These are phyloP conservation scores for Deilephila porcellus DNA, from an alignment of 2,888 invertebrate genomes.

Conservation along the genomic window DNA sequence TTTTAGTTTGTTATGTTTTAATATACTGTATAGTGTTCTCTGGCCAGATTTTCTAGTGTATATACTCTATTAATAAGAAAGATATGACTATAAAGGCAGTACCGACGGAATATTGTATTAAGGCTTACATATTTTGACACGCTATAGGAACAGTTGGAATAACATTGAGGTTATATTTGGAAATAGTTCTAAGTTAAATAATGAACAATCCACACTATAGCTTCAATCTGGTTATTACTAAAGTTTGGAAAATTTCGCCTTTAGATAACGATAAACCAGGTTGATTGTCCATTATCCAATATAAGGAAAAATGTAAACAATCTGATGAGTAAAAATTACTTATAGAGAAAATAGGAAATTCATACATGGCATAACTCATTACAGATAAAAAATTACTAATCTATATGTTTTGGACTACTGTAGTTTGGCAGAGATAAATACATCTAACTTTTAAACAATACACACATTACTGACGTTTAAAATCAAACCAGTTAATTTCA, in stretches of 20 bases:
- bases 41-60: neutral
- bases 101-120: conserved; percentile 43
- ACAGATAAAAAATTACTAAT: neutral
- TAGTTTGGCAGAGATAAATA: conserved; percentile 21
- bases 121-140: conserved; percentile 22
- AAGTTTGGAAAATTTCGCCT: no score
- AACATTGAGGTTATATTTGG: conserved; percentile 21
- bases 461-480: neutral
- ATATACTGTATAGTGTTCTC: neutral
- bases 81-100: conserved; percentile 42
- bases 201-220: conserved; percentile 7
- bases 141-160: conserved; percentile 26
- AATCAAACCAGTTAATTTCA: neutral
- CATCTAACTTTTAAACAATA: neutral
- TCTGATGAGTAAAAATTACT: neutral
- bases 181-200: neutral
- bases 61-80: conserved; percentile 4
- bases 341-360: conserved; percentile 1
- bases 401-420: conserved; percentile 13
- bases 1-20: neutral
- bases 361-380: conserved; percentile 12
- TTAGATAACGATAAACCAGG: neutral
- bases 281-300: neutral
- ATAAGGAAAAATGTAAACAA: neutral
- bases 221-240: neutral